Percentiles rank a stretch among this genome's conserved stretches.
Conservation (phyloP, 2,888 invertebrate species). For the Ellobium chinense region DNA sequence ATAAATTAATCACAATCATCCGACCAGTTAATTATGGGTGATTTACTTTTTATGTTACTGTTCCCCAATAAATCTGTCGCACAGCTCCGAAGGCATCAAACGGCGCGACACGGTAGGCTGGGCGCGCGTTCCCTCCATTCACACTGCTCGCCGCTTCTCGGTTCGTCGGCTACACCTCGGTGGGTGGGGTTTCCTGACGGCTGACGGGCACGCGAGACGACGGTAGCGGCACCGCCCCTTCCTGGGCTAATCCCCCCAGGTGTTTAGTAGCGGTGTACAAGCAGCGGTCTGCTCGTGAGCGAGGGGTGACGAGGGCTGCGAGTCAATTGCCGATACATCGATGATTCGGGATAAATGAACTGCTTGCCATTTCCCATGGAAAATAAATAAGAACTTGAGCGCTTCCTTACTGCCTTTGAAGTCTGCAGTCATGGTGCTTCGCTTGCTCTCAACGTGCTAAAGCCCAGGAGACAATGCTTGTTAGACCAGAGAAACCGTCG, state of each 20-base stretch:
- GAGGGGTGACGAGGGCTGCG: background rate
- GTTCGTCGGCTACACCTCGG: conserved; percentile 22
- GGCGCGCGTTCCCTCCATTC: conserved; percentile 10
- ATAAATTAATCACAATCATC: too few relatives aligned
- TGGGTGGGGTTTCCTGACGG: conserved; percentile 23
- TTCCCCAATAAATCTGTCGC: too few relatives aligned
- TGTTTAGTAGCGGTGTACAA: background rate
- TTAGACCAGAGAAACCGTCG: too few relatives aligned
- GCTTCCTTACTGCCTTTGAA: background rate
- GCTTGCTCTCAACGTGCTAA: too few relatives aligned
- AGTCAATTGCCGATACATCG: conserved; percentile 18
- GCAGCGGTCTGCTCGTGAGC: background rate
- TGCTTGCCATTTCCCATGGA: background rate
- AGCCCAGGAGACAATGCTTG: too few relatives aligned
- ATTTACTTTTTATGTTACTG: too few relatives aligned
- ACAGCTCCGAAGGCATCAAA: too few relatives aligned
- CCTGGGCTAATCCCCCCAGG: background rate
- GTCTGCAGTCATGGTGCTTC: too few relatives aligned
- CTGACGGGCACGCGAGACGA: conserved; percentile 28
- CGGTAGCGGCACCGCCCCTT: conserved; percentile 11
- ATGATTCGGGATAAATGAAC: conserved; percentile 27
- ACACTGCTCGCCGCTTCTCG: conserved; percentile 18
- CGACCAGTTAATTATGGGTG: too few relatives aligned
- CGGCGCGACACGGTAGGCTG: conserved; percentile 20
- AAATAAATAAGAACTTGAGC: conserved; percentile 11